Conservation (phyloP, 2,888 invertebrate species). For the Drosophila maculinotata region DNA sequence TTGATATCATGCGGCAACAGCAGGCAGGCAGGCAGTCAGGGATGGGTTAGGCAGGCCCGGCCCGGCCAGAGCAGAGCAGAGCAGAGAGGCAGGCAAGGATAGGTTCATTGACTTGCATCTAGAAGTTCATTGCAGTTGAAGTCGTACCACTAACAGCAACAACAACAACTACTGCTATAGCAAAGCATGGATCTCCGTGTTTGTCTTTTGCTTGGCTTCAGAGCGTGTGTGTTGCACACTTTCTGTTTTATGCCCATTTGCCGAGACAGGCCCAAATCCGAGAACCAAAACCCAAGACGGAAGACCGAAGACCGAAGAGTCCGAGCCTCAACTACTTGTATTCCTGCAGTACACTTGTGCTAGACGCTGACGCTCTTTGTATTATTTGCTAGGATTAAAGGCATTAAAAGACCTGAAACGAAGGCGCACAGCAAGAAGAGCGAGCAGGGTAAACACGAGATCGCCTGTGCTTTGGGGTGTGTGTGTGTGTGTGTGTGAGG, state of each 20-base stretch:
- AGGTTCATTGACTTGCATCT: constrained; percentile 77
- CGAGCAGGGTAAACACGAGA: too few species aligned
- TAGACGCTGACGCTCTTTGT: constrained; percentile 56
- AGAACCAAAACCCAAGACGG: constrained; percentile 5
- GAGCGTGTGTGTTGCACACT: constrained; percentile 76
- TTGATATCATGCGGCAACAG: constrained; percentile 67
- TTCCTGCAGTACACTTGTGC: constrained; percentile 64
- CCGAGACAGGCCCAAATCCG: constrained; percentile 40
- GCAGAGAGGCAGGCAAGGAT: constrained; percentile 66
- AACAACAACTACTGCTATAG: constrained; percentile 42
- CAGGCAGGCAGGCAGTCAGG: constrained; percentile 28
- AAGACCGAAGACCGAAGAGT: too few species aligned
- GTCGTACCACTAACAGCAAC: constrained; percentile 51
- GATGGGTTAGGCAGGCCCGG: background rate
- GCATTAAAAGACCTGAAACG: constrained; percentile 67
- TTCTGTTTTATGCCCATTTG: constrained; percentile 71
- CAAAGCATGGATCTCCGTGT: constrained; percentile 40
- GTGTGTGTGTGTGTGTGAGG: constrained; percentile 26
- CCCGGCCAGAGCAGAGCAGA: constrained; percentile 21
- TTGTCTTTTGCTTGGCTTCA: constrained; percentile 71
- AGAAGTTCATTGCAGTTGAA: constrained; percentile 80
- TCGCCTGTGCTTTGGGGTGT: too few species aligned
- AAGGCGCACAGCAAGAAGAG: constrained; percentile 34
- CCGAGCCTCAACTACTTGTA: constrained; percentile 6
- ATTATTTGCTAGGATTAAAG: constrained; percentile 80